Evolutionary conservation across 2,113 vertebrate genomes (phyloP).

Genomic region (Tragelaphus strepsiceros): DNA sequence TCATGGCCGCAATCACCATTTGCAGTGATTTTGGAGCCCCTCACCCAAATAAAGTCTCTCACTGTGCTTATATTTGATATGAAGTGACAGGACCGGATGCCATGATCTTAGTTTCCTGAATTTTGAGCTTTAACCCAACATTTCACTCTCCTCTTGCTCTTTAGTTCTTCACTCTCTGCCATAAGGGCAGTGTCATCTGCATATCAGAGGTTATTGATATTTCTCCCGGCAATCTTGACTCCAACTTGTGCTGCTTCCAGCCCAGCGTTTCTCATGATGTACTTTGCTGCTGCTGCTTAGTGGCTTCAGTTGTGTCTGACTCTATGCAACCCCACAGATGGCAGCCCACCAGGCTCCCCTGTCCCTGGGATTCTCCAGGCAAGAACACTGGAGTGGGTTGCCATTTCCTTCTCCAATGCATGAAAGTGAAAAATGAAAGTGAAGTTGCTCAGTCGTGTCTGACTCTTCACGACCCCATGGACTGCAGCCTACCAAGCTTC

Average conservation of each 20-base stretch:
- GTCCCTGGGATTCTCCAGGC: too few relatives aligned
- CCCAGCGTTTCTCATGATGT: neutral
- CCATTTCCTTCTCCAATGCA: too few relatives aligned
- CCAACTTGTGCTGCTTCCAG: neutral
- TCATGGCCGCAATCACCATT: neutral
- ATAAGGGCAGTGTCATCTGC: accelerated
- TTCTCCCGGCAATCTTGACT: neutral
- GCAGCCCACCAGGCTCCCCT: neutral
- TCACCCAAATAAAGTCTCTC: neutral
- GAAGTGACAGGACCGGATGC: neutral
- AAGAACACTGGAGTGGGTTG: too few relatives aligned
- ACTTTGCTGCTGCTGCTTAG: neutral
- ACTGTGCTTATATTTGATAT: neutral
- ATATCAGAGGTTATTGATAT: neutral
- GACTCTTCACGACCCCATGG: too few relatives aligned
- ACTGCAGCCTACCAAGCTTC: too few relatives aligned
- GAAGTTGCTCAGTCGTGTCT: too few relatives aligned
- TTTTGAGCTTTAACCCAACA: neutral
- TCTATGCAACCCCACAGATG: neutral
- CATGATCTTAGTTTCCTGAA: neutral
- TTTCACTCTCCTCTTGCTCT: neutral
- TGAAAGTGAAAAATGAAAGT: too few relatives aligned
- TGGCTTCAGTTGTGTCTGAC: too few relatives aligned
- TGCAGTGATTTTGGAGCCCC: neutral
- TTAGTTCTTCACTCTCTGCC: neutral